phyloP scores from a whole-genome alignment of 2,888 invertebrate genomes.

The Ischnura elegans region DNA sequence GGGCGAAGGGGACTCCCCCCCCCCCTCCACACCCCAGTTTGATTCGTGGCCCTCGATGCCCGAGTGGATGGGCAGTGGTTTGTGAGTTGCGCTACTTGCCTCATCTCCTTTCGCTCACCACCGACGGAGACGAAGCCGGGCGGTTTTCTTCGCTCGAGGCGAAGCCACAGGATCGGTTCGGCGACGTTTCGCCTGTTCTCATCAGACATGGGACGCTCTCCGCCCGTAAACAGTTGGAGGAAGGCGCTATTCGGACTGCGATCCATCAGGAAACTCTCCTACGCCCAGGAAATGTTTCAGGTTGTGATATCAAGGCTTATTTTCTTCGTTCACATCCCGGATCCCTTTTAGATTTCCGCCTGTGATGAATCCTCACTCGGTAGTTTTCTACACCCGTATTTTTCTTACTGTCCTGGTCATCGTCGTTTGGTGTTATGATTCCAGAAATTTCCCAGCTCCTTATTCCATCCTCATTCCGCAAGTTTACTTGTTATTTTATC shows the following conservation, averaged over 20 bases:
- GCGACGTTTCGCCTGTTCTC: not conserved
- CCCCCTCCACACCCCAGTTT: not conserved
- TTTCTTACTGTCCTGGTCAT: too few species aligned
- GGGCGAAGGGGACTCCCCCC: not conserved
- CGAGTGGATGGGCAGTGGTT: not conserved
- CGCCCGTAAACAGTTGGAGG: constrained; percentile 76
- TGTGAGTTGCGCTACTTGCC: not conserved
- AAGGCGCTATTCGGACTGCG: constrained; percentile 77
- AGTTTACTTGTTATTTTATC: too few species aligned
- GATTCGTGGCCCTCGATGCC: not conserved
- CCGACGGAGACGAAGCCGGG: not conserved
- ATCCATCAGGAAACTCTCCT: constrained; percentile 76
- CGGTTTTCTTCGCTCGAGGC: not conserved
- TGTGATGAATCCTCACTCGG: too few species aligned
- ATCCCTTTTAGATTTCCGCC: too few species aligned
- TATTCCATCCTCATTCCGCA: too few species aligned
- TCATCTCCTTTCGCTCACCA: not conserved
- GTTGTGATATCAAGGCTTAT: constrained; percentile 72
- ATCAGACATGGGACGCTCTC: constrained; percentile 43
- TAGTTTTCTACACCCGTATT: too few species aligned
- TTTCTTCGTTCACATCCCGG: too few species aligned
- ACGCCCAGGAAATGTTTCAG: constrained; percentile 77
- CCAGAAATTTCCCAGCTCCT: too few species aligned
- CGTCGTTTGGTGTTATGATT: too few species aligned
- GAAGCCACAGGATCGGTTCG: not conserved